Base-by-base conservation (phyloP, 2,888 invertebrate genomes). In the Hyles lineata region DNA sequence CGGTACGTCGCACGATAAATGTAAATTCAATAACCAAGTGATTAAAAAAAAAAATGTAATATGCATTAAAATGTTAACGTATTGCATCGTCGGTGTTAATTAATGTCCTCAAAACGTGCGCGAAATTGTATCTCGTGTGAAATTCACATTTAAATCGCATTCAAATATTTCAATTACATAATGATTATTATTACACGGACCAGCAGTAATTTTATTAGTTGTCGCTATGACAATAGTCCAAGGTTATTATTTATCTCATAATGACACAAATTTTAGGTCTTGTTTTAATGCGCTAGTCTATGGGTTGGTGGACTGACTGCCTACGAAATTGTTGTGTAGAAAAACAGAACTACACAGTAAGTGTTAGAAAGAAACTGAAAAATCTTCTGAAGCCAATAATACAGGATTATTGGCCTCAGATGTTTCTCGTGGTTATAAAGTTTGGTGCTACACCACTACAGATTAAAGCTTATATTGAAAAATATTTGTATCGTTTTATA, bases 81-180 rank as follows among this genome's bases (percentile, higher is more conserved):
- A 25, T 25, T n/a, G n/a, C 55, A 25, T 25, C n/a, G 5, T 61
- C 55, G n/a, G n/a, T 55, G 55, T 55, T 55, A 55, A 55, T 55
- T 55, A 55, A 55, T 55, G 52, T 55, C 52, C 19, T 55, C 52
- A 55, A 55, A 55, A 55, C 55, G 55, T 55, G 55, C 19, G 55
- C 55, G 55, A 55, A 55, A 55, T 55, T n/a, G 1, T 55, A 55
- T 6, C n/a, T 55, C 55, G n/a, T n/a, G 6, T n/a, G n/a, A 55
- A 55, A 55, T 55, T 55, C n/a, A 55, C n/a, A n/a, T 55, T 55
- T 55, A 55, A 55, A n/a, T 55, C 43, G 43, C 43, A n/a, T 55
- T 55, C 17, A 17, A 55, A n/a, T 17, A 55, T 55, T 55, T 55
- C n/a, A 55, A 55, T 55, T n/a, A 55, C 55, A n/a, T 55, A 7